These are phyloP conservation scores for Drosophila equinoxialis DNA, from an alignment of 1,140 invertebrate genomes.

Conservation along the genomic window DNA sequence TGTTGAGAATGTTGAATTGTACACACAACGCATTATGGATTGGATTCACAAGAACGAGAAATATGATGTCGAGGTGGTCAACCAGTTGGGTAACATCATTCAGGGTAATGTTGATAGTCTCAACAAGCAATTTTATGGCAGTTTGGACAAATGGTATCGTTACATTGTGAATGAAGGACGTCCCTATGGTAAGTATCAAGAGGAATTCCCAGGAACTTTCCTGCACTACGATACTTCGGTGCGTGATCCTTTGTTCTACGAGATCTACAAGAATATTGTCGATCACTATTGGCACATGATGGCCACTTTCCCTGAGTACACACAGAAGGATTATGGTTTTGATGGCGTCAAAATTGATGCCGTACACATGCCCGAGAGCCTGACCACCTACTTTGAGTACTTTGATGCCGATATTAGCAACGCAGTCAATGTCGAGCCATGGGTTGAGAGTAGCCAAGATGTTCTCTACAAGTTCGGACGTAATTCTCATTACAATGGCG, in stretches of 20 bases:
- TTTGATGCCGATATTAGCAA: constrained; percentile 88
- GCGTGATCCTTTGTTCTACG: constrained; percentile 87
- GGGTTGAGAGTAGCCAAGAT: constrained; percentile 39
- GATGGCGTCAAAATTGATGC: constrained; percentile 87
- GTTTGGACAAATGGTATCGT: constrained; percentile 78
- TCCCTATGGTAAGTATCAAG: constrained; percentile 73
- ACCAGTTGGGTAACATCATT: constrained; percentile 85
- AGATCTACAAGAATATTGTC: constrained; percentile 86
- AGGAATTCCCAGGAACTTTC: constrained; percentile 83
- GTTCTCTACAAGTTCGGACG: constrained; percentile 85
- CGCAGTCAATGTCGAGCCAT: constrained; percentile 84
- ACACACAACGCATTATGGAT: constrained; percentile 86
- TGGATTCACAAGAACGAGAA: constrained; percentile 85
- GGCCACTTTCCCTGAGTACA: constrained; percentile 84
- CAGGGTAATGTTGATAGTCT: constrained; percentile 84
- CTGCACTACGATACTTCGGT: constrained; percentile 85
- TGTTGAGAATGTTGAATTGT: constrained; percentile 82
- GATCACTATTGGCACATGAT: constrained; percentile 85
- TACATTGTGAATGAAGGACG: constrained; percentile 82
- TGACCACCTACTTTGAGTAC: constrained; percentile 89
- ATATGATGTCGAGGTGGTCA: constrained; percentile 84
- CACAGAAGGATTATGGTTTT: constrained; percentile 85
- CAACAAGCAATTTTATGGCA: constrained; percentile 83
- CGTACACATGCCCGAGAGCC: constrained; percentile 86
- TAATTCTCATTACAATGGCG: constrained; percentile 86